Evolutionary conservation across 2,113 vertebrate genomes (phyloP).

Genomic region (Hydropotes inermis): DNA sequence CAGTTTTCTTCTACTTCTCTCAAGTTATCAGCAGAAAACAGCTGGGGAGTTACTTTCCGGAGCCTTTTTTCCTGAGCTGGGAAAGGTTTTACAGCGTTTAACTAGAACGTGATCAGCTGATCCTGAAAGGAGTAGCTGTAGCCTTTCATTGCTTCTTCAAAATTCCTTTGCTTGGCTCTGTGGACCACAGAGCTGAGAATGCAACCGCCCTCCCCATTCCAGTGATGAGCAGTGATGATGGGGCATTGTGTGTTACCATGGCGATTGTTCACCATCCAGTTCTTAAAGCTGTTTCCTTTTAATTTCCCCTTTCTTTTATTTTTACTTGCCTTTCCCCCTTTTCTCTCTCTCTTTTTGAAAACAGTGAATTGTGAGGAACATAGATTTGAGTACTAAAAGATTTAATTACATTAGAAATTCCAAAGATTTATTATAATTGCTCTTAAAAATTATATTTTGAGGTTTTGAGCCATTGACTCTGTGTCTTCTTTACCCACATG

Average conservation of each 20-base stretch:
- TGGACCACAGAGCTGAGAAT: slow-evolving; percentile 12
- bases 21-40: slow-evolving; percentile 72
- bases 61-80: slow-evolving; percentile 39
- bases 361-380: slow-evolving; percentile 45
- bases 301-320: neutral
- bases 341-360: slow-evolving; percentile 56
- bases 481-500: neutral
- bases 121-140: slow-evolving; percentile 48
- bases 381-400: slow-evolving; percentile 36
- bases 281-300: neutral
- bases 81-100: slow-evolving; percentile 54
- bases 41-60: slow-evolving; percentile 62
- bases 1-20: slow-evolving; percentile 56
- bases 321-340: neutral
- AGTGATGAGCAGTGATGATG: neutral
- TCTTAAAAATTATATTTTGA: neutral
- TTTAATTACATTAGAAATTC: neutral
- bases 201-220: neutral
- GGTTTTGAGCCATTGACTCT: slow-evolving; percentile 3
- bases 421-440: neutral
- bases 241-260: neutral
- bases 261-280: neutral
- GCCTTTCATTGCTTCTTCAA: slow-evolving; percentile 62
- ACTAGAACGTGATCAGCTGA: slow-evolving; percentile 57
- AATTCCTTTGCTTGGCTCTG: slow-evolving; percentile 22